Conservation (phyloP, 2,113 vertebrate species). For the Xiphophorus hellerii region DNA sequence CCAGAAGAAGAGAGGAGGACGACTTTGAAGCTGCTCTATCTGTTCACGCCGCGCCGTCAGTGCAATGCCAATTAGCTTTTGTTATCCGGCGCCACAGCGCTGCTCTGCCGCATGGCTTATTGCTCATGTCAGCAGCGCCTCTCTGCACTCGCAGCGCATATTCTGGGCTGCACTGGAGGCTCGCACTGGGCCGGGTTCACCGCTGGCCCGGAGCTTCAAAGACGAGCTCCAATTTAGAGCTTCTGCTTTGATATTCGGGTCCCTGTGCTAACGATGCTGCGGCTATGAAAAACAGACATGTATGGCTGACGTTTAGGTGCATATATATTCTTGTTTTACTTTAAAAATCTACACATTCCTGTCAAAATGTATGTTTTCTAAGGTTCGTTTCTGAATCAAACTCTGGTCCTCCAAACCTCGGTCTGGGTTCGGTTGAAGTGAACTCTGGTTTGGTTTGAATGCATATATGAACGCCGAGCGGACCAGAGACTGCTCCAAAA, state of each 20-base stretch:
- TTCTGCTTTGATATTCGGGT: conserved; percentile 6
- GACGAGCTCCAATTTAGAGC: conserved; percentile 14
- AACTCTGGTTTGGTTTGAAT: no score
- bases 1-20: conserved; percentile 31
- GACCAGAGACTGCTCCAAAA: no score
- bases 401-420: no score
- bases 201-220: conserved; percentile 21
- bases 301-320: neutral
- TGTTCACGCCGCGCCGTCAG: conserved; percentile 52
- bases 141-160: conserved; percentile 29
- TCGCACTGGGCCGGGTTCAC: neutral
- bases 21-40: conserved; percentile 52
- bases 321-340: no score
- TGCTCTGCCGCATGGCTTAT: conserved; percentile 24
- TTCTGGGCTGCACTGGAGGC: conserved; percentile 5
- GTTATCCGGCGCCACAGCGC: conserved; percentile 38
- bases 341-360: neutral
- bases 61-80: conserved; percentile 49
- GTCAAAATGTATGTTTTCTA: neutral
- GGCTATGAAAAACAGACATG: conserved; percentile 16
- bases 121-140: conserved; percentile 26
- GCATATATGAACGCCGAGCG: no score
- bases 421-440: no score
- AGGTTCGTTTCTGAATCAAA: no score
- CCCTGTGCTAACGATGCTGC: neutral